Conservation (phyloP, 2,888 invertebrate species). For the Apamea sordens region DNA sequence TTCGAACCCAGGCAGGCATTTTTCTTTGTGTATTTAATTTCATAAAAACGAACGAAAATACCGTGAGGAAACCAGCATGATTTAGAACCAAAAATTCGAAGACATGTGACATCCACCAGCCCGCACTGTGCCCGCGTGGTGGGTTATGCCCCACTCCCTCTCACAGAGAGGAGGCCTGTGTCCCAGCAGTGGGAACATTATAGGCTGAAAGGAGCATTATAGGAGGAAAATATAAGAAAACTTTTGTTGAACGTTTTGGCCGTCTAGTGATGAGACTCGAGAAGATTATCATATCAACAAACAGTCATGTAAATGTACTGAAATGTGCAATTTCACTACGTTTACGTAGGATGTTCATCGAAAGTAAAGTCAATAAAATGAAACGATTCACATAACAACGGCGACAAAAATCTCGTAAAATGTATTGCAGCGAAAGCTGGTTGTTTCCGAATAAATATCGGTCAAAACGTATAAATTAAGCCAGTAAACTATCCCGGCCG, state of each 20-base stretch:
- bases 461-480: slow-evolving; percentile 58
- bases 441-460: slow-evolving; percentile 51
- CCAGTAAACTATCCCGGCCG: slow-evolving; percentile 35
- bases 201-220: neutral
- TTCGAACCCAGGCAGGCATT: neutral
- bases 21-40: neutral
- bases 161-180: neutral
- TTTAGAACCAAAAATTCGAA: neutral
- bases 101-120: neutral
- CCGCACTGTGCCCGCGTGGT: neutral
- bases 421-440: slow-evolving; percentile 30
- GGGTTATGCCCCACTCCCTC: neutral
- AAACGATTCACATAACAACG: slow-evolving; percentile 27
- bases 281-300: neutral
- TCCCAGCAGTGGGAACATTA: neutral
- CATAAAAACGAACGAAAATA: neutral
- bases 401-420: slow-evolving; percentile 39
- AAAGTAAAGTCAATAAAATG: slow-evolving; percentile 29
- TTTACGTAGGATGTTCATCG: neutral
- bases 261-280: neutral
- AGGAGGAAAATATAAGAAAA: neutral
- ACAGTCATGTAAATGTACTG: neutral
- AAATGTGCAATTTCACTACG: neutral
- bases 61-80: neutral
- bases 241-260: neutral